These are phyloP conservation scores for Lochmaea crataegi DNA, from an alignment of 2,888 invertebrate genomes.

Conservation along the genomic window DNA sequence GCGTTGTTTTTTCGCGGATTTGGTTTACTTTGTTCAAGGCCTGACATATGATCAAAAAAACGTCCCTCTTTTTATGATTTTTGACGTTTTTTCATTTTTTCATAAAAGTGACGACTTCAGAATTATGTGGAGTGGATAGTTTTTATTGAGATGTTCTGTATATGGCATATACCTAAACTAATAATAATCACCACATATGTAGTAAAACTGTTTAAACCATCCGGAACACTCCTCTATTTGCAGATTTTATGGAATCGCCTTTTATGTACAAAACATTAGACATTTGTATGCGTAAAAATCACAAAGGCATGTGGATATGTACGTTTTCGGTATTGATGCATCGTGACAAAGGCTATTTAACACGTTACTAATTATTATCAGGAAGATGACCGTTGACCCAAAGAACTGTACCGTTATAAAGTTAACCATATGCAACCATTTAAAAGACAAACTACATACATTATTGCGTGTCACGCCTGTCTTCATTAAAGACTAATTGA, in stretches of 20 bases:
- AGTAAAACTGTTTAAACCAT: too few relatives aligned
- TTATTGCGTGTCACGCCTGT: conserved; percentile 22
- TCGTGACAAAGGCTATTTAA: conserved; percentile 36
- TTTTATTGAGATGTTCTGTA: too few relatives aligned
- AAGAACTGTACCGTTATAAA: conserved; percentile 35
- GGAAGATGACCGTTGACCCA: conserved; percentile 40
- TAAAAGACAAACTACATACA: conserved; percentile 30
- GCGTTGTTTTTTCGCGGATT: too few relatives aligned
- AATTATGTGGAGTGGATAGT: too few relatives aligned
- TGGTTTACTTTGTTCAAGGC: too few relatives aligned
- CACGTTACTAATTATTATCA: conserved; percentile 38
- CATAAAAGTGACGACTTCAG: too few relatives aligned
- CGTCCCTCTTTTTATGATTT: too few relatives aligned
- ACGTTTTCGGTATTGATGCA: conserved; percentile 27
- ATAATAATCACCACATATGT: neutral
- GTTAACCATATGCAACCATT: conserved; percentile 37
- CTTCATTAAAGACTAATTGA: conserved; percentile 24
- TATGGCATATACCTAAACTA: neutral
- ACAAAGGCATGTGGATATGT: conserved; percentile 19
- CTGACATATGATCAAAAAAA: too few relatives aligned
- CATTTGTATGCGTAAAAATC: conserved; percentile 26
- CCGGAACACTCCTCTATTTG: conserved; percentile 6
- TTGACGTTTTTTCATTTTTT: too few relatives aligned
- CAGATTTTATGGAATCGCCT: conserved; percentile 12
- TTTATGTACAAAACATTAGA: conserved; percentile 7